These are phyloP conservation scores for Acanthisitta chloris DNA, from an alignment of 2,113 vertebrate genomes.

Conservation along the genomic window DNA sequence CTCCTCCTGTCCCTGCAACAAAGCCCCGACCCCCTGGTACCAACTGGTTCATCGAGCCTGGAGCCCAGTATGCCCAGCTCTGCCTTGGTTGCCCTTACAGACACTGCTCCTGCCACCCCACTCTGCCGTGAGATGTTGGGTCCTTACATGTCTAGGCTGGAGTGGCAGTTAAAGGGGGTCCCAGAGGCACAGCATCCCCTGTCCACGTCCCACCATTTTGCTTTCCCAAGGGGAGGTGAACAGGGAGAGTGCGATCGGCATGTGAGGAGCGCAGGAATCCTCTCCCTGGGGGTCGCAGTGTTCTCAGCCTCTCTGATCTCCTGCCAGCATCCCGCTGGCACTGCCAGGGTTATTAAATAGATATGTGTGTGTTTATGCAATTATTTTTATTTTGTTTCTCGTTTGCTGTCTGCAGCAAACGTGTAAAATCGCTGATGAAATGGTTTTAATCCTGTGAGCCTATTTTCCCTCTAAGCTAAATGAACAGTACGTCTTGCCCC, in stretches of 20 bases:
- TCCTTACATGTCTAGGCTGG: background rate
- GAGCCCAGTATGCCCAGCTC: background rate
- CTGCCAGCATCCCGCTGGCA: constrained; percentile 23
- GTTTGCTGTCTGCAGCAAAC: background rate
- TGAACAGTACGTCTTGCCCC: background rate
- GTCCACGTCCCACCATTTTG: background rate
- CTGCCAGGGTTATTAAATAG: constrained; percentile 10
- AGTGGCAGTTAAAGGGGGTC: background rate
- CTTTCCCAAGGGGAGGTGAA: background rate
- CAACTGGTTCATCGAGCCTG: background rate
- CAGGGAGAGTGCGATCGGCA: background rate
- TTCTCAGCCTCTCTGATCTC: constrained; percentile 21
- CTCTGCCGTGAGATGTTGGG: background rate
- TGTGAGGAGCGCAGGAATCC: background rate
- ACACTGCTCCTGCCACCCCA: background rate
- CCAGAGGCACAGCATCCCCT: background rate
- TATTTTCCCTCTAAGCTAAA: background rate
- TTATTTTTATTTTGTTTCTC: constrained; percentile 41
- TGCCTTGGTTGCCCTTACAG: background rate
- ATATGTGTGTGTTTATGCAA: background rate
- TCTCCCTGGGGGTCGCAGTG: background rate
- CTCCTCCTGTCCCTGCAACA: background rate
- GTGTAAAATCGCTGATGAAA: background rate
- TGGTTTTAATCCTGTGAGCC: background rate
- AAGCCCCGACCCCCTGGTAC: background rate